Percentiles rank a stretch among this genome's conserved stretches.
phyloP scores from a whole-genome alignment of 2,888 invertebrate genomes.

The Ectropis crepuscularia region DNA sequence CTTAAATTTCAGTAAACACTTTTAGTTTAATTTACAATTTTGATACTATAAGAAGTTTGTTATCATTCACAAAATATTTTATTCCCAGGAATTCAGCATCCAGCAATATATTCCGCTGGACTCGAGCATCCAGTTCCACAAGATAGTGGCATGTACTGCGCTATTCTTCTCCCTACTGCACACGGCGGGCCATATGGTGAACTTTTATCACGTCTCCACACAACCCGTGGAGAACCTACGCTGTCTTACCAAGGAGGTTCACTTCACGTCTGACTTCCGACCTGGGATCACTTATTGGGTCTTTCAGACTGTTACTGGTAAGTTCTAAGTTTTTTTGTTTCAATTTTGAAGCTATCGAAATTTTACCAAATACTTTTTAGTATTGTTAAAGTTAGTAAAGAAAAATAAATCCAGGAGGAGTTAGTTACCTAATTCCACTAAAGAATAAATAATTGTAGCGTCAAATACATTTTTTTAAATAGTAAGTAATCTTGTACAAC shows the following conservation, averaged over 20 bases:
- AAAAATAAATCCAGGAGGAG: too few relatives aligned
- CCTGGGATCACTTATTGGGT: constrained; percentile 98
- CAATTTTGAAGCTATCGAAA: too few relatives aligned
- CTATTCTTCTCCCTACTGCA: constrained; percentile 96
- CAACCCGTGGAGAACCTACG: constrained; percentile 96
- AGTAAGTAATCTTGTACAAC: too few relatives aligned
- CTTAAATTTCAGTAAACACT: too few relatives aligned
- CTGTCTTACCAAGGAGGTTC: constrained; percentile 96
- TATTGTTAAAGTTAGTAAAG: too few relatives aligned
- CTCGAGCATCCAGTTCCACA: constrained; percentile 98
- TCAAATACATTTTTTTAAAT: too few relatives aligned
- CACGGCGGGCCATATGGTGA: constrained; percentile 97
- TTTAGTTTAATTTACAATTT: too few relatives aligned
- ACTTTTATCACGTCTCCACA: constrained; percentile 98
- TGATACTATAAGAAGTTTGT: too few relatives aligned
- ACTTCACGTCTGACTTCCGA: constrained; percentile 96
- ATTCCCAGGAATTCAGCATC: constrained; percentile 91
- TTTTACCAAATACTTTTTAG: too few relatives aligned
- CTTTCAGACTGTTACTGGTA: constrained; percentile 97
- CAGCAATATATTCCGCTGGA: constrained; percentile 97
- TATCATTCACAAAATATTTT: neutral
- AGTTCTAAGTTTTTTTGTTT: constrained; percentile 22
- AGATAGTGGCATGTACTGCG: constrained; percentile 97
- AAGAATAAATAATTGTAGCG: too few relatives aligned
- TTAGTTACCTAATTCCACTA: too few relatives aligned